Conservation (phyloP, 1,140 invertebrate species). For the Drosophila sulfurigaster region DNA sequence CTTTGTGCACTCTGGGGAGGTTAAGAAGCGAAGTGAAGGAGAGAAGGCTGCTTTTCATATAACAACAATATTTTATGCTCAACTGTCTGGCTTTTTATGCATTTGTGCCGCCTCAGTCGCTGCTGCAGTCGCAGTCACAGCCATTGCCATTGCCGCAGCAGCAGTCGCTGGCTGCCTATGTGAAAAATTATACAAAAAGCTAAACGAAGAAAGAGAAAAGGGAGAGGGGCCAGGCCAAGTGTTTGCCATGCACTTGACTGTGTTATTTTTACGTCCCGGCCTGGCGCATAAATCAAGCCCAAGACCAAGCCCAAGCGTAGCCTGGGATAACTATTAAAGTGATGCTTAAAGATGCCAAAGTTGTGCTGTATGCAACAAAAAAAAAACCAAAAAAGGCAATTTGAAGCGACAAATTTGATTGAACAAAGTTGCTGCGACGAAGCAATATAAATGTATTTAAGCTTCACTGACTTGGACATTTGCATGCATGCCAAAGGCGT, state of each 20-base stretch:
- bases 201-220: constrained; percentile 31
- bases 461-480: constrained; percentile 40
- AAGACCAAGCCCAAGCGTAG: constrained; percentile 13
- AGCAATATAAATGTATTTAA: constrained; percentile 21
- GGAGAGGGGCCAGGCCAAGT: constrained; percentile 56
- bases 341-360: constrained; percentile 26
- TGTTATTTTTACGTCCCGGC: constrained; percentile 71
- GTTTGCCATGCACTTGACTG: constrained; percentile 81
- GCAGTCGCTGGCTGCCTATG: constrained; percentile 59
- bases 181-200: constrained; percentile 79
- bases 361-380: not conserved
- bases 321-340: constrained; percentile 41
- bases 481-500: constrained; percentile 42
- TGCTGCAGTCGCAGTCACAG: constrained; percentile 1
- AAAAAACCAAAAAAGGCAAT: not conserved
- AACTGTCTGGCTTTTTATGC: constrained; percentile 82
- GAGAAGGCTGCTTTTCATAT: constrained; percentile 73
- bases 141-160: not conserved
- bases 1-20: constrained; percentile 3
- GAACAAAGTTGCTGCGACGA: constrained; percentile 16
- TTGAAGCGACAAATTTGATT: constrained; percentile 43
- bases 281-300: constrained; percentile 72
- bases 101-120: constrained; percentile 57
- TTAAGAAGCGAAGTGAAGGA: constrained; percentile 8
- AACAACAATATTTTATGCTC: constrained; percentile 83